Conservation (phyloP, 1,140 invertebrate species). For the Drosophila varians region DNA sequence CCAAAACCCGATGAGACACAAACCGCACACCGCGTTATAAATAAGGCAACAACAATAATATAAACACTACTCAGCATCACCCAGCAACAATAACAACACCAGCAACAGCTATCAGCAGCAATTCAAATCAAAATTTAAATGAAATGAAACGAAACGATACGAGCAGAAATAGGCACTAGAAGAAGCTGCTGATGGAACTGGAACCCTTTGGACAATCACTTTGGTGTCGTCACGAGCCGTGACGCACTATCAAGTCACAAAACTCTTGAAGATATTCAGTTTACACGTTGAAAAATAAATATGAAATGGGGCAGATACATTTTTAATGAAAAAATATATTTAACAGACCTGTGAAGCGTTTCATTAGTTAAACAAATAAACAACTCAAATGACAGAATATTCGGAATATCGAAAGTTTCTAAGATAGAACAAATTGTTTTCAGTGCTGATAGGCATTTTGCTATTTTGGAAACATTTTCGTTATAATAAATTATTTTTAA, state of each 20-base stretch:
- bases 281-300: conserved; percentile 4
- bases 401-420: too few species aligned
- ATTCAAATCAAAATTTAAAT: conserved; percentile 80
- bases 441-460: not conserved
- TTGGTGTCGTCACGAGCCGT: conserved; percentile 56
- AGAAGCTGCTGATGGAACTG: conserved; percentile 33
- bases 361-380: too few species aligned
- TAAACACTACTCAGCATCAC: conserved; percentile 27
- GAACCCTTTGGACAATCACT: conserved; percentile 54
- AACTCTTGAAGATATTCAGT: conserved; percentile 6
- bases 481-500: not conserved
- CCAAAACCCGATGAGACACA: conserved; percentile 72
- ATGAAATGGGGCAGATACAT: not conserved
- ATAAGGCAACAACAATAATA: conserved; percentile 56
- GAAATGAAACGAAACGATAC: conserved; percentile 66
- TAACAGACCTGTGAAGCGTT: too few species aligned
- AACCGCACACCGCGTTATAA: conserved; percentile 63
- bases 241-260: conserved; percentile 48
- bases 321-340: too few species aligned
- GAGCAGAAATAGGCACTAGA: conserved; percentile 50
- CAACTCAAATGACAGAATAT: too few species aligned
- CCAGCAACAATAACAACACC: conserved; percentile 57
- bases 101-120: conserved; percentile 52
- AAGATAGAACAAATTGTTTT: not conserved
- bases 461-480: not conserved